These are phyloP conservation scores for Aurelia sp. DNA, from an alignment of 30 jellyfish, hydroid and myxozoan genomes.

Conservation along the genomic window DNA sequence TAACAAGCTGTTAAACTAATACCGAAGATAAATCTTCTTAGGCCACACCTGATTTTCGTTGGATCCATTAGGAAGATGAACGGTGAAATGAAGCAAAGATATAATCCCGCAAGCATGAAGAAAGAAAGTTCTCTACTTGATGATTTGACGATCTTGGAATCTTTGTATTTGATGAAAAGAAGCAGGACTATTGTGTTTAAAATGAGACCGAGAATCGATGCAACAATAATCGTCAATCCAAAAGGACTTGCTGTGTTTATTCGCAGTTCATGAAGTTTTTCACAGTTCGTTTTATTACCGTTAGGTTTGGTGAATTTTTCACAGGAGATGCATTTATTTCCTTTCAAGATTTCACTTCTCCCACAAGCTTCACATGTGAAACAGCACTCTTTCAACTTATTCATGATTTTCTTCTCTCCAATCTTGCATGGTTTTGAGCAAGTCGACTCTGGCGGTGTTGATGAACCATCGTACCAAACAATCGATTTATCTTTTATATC, in stretches of 20 bases:
- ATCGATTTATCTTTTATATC: not conserved
- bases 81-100: slow-evolving; percentile 71
- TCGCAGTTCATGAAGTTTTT: slow-evolving; percentile 11
- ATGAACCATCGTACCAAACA: slow-evolving; percentile 14
- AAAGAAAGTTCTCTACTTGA: slow-evolving; percentile 64
- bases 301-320: slow-evolving; percentile 23
- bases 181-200: slow-evolving; percentile 27
- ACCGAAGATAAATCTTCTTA: slow-evolving; percentile 76
- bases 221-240: slow-evolving; percentile 6
- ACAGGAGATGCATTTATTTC: slow-evolving; percentile 46
- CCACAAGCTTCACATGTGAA: slow-evolving; percentile 52
- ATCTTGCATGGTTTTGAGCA: slow-evolving; percentile 53
- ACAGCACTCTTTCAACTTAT: slow-evolving; percentile 40
- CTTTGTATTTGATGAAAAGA: slow-evolving; percentile 38
- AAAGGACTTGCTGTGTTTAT: not conserved
- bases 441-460: slow-evolving; percentile 1
- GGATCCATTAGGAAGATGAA: slow-evolving; percentile 46
- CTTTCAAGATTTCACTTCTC: slow-evolving; percentile 13
- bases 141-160: slow-evolving; percentile 62
- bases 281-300: slow-evolving; percentile 8
- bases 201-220: slow-evolving; percentile 29
- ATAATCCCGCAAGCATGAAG: slow-evolving; percentile 53
- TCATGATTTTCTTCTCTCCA: slow-evolving; percentile 13
- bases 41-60: slow-evolving; percentile 52
- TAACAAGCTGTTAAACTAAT: slow-evolving; percentile 78